Percentiles rank a stretch among this genome's conserved stretches.
phyloP scores from a whole-genome alignment of 2,113 vertebrate genomes.

The Coptodon rendalli region DNA sequence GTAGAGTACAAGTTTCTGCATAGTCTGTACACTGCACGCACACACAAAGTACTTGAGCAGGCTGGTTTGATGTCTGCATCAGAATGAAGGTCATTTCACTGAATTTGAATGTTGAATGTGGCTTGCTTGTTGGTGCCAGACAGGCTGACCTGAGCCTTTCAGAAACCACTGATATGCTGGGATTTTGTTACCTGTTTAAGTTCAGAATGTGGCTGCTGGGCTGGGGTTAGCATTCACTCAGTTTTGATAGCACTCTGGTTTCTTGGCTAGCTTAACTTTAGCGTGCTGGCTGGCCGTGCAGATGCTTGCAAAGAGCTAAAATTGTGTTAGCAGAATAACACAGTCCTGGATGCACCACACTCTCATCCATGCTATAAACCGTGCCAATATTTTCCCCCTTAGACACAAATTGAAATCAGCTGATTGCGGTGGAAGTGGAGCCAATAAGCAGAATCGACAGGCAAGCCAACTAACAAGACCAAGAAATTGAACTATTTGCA shows the following conservation, averaged over 20 bases:
- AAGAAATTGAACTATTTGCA: neutral
- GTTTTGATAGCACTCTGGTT: neutral
- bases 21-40: rapidly evolving
- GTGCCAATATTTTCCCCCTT: neutral
- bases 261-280: neutral
- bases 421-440: neutral
- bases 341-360: neutral
- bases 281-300: neutral
- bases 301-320: neutral
- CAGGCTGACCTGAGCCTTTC: neutral
- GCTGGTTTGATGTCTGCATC: neutral
- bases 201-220: neutral
- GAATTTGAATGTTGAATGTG: neutral
- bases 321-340: neutral
- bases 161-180: neutral
- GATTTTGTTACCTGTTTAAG: neutral
- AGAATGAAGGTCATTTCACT: neutral
- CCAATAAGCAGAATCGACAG: neutral
- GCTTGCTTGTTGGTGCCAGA: neutral
- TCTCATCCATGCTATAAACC: neutral
- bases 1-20: neutral
- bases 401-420: neutral
- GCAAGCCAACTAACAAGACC: neutral
- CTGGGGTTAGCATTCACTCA: neutral
- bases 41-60: neutral